Evolutionary conservation across 2,113 vertebrate species (phyloP), one percentile per base, ranked within the genome.

Genomic region (Colistium nudipinnis): DNA sequence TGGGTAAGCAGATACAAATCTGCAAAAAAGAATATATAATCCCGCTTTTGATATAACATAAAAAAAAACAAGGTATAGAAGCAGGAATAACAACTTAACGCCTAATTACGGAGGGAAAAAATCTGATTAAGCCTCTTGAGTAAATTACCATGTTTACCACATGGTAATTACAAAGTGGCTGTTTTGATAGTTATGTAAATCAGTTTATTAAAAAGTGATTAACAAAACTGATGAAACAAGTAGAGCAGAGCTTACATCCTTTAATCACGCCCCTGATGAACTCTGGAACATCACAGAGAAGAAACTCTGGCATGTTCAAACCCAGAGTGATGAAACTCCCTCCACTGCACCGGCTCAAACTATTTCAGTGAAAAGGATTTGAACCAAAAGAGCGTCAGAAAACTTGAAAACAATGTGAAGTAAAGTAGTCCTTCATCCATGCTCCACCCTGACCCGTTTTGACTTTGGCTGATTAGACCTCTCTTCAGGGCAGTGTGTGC

Each of bases 181-280:
- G 71, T 86, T 88, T 82, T 89, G 76, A 84, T 84, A 69, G 39
- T 76, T 80, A 84, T 87, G 81, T 59, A 77, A 84, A 86, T 87
- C 55, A 66, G 62, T 81, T 79, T 87, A 87, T 86, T 83, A 86
- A 81, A 83, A 80, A 53, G 53, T 75, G 80, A 83, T 78, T 69
- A 86, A 73, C 73, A 83, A 75, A 69, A 76, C 41, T 76, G 78
- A 82, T 80, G 57, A 67, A 84, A 84, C 63, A 82, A 75, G 69
- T 66, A 70, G 63, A 62, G 51, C 39, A 56, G 54, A 59, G 77
- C 55, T 20, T 49, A 62, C 36, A 62, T 49, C 45, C 65, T 79
- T 76, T 79, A 76, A 79, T 81, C 77, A 70, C 47, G 44, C 38
- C 67, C 72, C 47, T 31, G 55, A 72, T 82, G 70, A 82, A 77